A percentile compares a stretch with the other conserved stretches of the same genome.
Evolutionary conservation across 2,113 vertebrate genomes (phyloP).

Genomic region (Pseudopodoces humilis): DNA sequence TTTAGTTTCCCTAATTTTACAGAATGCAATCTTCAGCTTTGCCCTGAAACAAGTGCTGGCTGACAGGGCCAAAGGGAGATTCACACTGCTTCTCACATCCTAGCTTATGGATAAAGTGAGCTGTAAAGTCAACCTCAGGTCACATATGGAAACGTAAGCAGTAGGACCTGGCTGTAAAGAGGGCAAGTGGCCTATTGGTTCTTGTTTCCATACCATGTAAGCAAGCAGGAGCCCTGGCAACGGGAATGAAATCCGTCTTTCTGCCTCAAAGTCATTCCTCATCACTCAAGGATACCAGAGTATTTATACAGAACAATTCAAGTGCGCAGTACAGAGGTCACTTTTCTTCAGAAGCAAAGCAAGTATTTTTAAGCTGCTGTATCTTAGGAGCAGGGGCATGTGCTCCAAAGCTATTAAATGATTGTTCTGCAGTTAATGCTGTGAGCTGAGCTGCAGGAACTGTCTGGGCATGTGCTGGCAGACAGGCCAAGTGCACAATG

Average conservation of each 20-base stretch:
- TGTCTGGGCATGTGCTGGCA: conserved; percentile 58
- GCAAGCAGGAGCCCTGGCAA: conserved; percentile 8
- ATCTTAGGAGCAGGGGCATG: conserved; percentile 17
- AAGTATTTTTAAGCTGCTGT: conserved; percentile 32
- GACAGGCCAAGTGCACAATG: not conserved
- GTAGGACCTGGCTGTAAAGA: not conserved
- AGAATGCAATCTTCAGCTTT: not conserved
- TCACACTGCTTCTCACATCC: not conserved
- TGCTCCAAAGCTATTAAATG: conserved; percentile 35
- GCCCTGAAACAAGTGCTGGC: not conserved
- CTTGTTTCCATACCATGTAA: not conserved
- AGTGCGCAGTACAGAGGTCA: not conserved
- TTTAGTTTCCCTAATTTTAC: not conserved
- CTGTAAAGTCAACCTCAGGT: not conserved
- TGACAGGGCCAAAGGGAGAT: not conserved
- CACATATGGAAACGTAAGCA: not conserved
- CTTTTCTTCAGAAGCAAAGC: conserved; percentile 11
- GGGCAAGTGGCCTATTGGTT: not conserved
- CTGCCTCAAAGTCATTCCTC: conserved; percentile 1
- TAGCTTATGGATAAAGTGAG: not conserved
- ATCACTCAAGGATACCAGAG: conserved; percentile 3
- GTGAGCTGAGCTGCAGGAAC: conserved; percentile 23
- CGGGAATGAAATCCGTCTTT: not conserved
- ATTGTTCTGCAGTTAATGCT: conserved; percentile 22
- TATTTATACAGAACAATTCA: conserved; percentile 9